A percentile compares a stretch with the other conserved stretches of the same genome.
Conservation (phyloP, 2,113 vertebrate species). For the Pygathrix nemaeus region DNA sequence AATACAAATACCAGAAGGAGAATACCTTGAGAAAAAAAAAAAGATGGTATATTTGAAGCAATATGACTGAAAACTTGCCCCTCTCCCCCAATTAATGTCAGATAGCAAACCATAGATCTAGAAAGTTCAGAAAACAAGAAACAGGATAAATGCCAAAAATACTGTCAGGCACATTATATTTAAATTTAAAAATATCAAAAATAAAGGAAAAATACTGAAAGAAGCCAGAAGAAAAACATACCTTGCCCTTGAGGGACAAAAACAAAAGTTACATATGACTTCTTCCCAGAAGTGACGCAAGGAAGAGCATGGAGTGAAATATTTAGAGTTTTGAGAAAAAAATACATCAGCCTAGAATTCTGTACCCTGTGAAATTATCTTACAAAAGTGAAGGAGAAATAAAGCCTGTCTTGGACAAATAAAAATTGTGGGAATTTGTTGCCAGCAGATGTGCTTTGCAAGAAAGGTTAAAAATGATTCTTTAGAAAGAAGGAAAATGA, state of each 20-base stretch:
- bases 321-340: background rate
- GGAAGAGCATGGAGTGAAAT: background rate
- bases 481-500: background rate
- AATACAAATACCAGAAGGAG: background rate
- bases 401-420: background rate
- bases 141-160: background rate
- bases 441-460: background rate
- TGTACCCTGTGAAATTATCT: background rate
- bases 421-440: background rate
- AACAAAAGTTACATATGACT: background rate
- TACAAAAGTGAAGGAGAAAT: background rate
- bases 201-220: background rate
- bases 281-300: background rate
- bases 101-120: background rate
- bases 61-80: background rate
- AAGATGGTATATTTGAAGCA: background rate
- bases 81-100: background rate
- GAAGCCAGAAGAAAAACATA: background rate
- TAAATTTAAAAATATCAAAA: background rate
- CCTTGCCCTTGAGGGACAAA: background rate
- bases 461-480: background rate
- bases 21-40: background rate
- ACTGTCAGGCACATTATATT: background rate
- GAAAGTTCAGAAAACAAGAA: background rate
- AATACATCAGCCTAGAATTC: background rate